A percentile compares a stretch with the other conserved stretches of the same genome.
Evolutionary conservation across 2,888 invertebrate species (phyloP).

Genomic region (Cataglyphis livida): DNA sequence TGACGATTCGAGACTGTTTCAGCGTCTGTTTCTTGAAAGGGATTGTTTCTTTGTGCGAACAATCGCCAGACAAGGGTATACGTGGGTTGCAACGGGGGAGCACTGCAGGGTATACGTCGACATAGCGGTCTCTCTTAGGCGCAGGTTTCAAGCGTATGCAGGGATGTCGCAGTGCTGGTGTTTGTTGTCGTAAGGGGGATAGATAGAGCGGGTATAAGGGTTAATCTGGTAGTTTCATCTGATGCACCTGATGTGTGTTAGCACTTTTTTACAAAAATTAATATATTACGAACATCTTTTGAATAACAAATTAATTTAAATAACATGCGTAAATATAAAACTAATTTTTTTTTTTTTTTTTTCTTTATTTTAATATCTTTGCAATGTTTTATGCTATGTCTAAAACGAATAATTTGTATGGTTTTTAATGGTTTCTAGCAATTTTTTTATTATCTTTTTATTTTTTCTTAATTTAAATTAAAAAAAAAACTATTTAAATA

Average conservation of each 20-base stretch:
- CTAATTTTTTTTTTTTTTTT: neutral
- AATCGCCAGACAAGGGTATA: conserved; percentile 61
- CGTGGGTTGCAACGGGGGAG: conserved; percentile 63
- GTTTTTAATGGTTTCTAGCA: neutral
- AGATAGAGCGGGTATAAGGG: neutral
- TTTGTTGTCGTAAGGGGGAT: neutral
- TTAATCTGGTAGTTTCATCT: neutral
- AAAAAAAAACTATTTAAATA: neutral
- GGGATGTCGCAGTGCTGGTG: conserved; percentile 16
- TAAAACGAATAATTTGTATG: neutral
- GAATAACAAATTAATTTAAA: neutral
- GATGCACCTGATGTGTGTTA: neutral
- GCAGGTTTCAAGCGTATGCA: conserved; percentile 58
- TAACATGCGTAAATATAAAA: neutral
- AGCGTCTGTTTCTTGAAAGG: conserved; percentile 12
- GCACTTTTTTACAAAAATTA: neutral
- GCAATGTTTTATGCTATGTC: neutral
- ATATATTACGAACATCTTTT: neutral
- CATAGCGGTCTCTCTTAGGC: conserved; percentile 67
- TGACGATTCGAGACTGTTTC: conserved; percentile 38
- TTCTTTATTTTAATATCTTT: neutral
- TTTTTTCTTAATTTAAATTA: neutral
- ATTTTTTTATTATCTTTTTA: neutral
- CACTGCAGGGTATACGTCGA: conserved; percentile 70
- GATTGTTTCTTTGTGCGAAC: conserved; percentile 45